Evolutionary conservation across 2,888 invertebrate genomes (phyloP), one percentile per base, ranked within the genome.

Genomic region (Drosophila diplacantha): DNA sequence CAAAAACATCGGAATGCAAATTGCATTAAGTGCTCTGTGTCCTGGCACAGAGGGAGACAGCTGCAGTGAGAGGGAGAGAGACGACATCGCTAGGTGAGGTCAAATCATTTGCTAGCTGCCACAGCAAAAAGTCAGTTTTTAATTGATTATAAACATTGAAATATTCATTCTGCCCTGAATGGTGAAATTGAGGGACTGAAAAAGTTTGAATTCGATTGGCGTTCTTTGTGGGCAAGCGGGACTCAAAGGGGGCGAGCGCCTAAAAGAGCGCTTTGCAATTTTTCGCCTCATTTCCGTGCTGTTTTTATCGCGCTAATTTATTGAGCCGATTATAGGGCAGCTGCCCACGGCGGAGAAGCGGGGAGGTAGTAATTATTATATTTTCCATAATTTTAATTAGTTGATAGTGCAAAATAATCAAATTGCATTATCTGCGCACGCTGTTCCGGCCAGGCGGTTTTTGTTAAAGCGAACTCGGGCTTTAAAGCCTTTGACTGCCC

Each of bases 321-420:
- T 52, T 57, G 65, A 65, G 65, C 66, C 58, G 65, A 65, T 65
- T 65, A 65, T 58, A 58, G 58, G 65, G 51, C 53, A 35, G 49
- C 60, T 24, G 41, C 41, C n/a, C 22, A n/a, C n/a, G 24, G 24
- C 38, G 14, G 8, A 22, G 16, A 12, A n/a, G 16, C 18, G 22
- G 9, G 16, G 11, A 11, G 0, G 38, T n/a, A 34, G 34, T 49
- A 50, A 59, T 69, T 69, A 69, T 66, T 75, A 56, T 52, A 75
- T 60, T 69, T 75, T 60, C 60, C 57, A 64, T 64, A 78, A 75
- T 75, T 75, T 75, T 72, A 78, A 75, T 75, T 69, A 75, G 73
- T 65, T 29, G 66, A 66, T 60, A 60, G 61, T 61, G 61, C 61
- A 52, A 61, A 61, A 61, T 61, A 62, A 61, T 72, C 34, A 57